phyloP scores from a whole-genome alignment of 1,140 invertebrate species.

The Grapholita molesta region DNA sequence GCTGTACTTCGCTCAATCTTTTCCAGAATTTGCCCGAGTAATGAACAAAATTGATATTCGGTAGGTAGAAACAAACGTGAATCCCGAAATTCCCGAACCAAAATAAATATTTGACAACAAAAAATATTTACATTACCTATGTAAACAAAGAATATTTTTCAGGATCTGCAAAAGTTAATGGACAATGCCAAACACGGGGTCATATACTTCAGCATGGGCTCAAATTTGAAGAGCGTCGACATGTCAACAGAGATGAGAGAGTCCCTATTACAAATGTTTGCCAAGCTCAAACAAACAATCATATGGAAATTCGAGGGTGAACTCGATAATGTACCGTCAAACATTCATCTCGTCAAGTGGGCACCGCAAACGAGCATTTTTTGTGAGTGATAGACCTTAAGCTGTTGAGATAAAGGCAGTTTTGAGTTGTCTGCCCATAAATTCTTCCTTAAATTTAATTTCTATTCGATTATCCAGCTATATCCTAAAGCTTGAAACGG shows the following conservation, averaged over 20 bases:
- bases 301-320: conserved; percentile 84
- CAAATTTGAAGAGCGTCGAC: conserved; percentile 75
- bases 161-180: conserved; percentile 77
- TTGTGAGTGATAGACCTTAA: conserved; percentile 45
- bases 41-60: too few species aligned
- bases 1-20: too few species aligned
- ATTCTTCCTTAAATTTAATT: too few species aligned
- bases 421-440: background rate
- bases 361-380: conserved; percentile 84
- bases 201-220: conserved; percentile 83
- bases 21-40: too few species aligned
- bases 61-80: too few species aligned
- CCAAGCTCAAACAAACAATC: conserved; percentile 79
- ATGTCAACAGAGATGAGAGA: conserved; percentile 70
- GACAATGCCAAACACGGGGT: conserved; percentile 79
- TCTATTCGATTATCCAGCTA: too few species aligned
- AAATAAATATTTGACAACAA: too few species aligned
- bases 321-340: conserved; percentile 72
- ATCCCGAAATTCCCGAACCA: too few species aligned
- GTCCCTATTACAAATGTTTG: conserved; percentile 76
- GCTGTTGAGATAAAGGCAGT: background rate
- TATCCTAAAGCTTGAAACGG: too few species aligned
- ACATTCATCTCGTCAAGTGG: conserved; percentile 83
- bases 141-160: conserved; percentile 15
- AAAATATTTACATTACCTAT: too few species aligned